Base-by-base conservation (phyloP, 2,797 vertebrate genomes). In the Emys orbicularis region DNA sequence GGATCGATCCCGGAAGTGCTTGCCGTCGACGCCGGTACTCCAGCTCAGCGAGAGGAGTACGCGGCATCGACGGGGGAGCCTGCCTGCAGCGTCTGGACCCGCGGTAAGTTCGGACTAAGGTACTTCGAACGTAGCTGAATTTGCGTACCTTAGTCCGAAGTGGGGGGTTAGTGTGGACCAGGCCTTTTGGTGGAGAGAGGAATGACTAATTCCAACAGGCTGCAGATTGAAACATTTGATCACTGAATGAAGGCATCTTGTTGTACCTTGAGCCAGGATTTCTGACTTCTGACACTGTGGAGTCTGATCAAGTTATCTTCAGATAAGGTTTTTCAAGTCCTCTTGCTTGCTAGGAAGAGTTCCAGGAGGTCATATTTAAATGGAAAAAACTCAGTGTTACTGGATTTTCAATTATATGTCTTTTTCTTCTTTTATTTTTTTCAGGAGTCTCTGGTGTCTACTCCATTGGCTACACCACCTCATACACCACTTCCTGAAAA, bases 391-490 rank as follows among this genome's bases (percentile, higher is more conserved):
- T 77, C 65, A 37, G 25, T 47, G 5, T 77, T 49, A 18, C n/a
- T 49, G 29, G 44, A 49, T 8, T 77, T 77, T 31, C 68, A 68
- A 19, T n/a, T 1, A 29, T 47, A 2, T 31, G 5, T 47, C 44
- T 49, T 77, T 52, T 96, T 90, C 91, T 49, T 68, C 41, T 92
- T 90, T 25, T 29, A 31, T 94, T 85, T 93, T 56, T 86, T 94
- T 96, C 95, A 99, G 99, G 96, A 97, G 19, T 79, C 92, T 93
- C 18, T 93, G 82, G 90, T 98, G 31, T 96, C 96, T 50, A 99
- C 99, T 54, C 99, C 99, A 11, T 89, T 98, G 88, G 97, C 98
- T 89, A 99, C 98, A 52, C 98, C 98, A 47, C 98, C 98, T 84
- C 85, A 23, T 16, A 97, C 98, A 47, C 97, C 97, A 23, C 44